phyloP scores from a whole-genome alignment of 2,113 vertebrate genomes.

The Maccullochella peelii region DNA sequence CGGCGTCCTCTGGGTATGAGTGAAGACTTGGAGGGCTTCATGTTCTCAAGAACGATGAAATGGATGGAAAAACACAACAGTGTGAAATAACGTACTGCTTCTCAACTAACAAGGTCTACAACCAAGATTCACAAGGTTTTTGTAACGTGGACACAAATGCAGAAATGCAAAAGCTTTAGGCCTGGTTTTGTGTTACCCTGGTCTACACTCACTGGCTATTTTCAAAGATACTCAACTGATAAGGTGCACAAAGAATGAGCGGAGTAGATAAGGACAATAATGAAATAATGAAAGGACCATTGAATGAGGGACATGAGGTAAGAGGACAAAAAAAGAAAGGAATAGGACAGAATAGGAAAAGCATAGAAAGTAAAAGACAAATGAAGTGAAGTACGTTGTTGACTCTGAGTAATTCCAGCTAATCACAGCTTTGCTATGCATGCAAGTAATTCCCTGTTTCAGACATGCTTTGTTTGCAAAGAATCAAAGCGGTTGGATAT shows the following conservation, averaged over 20 bases:
- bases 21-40: conserved; percentile 29
- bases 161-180: background rate
- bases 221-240: background rate
- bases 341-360: background rate
- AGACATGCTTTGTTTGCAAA: conserved; percentile 54
- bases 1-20: conserved; percentile 52
- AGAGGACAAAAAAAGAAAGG: conserved; percentile 5
- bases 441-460: conserved; percentile 55
- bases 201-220: background rate
- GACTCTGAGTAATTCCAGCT: conserved; percentile 56
- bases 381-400: conserved; percentile 54
- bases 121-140: conserved; percentile 1
- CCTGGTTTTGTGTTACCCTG: background rate
- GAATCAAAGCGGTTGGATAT: conserved; percentile 53
- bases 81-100: background rate
- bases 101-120: conserved; percentile 12
- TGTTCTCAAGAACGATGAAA: conserved; percentile 32
- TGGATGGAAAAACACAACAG: conserved; percentile 29
- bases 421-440: conserved; percentile 67
- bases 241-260: background rate
- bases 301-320: background rate
- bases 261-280: background rate
- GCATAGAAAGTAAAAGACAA: conserved; percentile 26
- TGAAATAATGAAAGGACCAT: background rate
- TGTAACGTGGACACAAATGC: conserved; percentile 1